Conservation (phyloP, 2,113 vertebrate species). For the Nanger granti region DNA sequence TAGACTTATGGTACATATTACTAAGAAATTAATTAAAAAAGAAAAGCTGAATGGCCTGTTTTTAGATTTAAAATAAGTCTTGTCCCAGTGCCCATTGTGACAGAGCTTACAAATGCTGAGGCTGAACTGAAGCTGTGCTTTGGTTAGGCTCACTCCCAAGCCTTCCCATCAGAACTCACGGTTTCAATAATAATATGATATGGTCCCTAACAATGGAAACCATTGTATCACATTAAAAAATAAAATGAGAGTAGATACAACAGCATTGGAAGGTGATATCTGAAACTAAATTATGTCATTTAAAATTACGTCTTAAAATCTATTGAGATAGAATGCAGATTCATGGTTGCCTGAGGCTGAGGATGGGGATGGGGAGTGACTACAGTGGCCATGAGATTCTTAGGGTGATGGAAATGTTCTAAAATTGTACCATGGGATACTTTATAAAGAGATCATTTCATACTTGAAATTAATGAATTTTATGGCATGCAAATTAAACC, state of each 20-base stretch:
- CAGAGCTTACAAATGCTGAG: too few relatives aligned
- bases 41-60: background rate
- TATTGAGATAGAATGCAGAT: background rate
- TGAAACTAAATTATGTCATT: background rate
- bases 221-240: background rate
- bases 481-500: background rate
- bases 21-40: conserved; percentile 16
- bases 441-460: background rate
- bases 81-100: background rate
- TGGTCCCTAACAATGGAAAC: background rate
- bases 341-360: background rate
- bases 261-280: background rate
- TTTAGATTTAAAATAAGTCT: background rate
- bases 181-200: background rate
- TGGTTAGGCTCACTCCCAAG: background rate
- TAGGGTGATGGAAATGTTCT: background rate
- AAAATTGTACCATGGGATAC: background rate
- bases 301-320: background rate
- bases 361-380: background rate
- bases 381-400: background rate
- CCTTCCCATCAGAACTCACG: too few relatives aligned
- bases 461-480: background rate
- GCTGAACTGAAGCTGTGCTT: background rate
- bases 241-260: background rate
- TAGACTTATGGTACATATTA: background rate